Conservation (phyloP, 92 coral and sea anemone genomes). For the Phenganax stokvisi region DNA sequence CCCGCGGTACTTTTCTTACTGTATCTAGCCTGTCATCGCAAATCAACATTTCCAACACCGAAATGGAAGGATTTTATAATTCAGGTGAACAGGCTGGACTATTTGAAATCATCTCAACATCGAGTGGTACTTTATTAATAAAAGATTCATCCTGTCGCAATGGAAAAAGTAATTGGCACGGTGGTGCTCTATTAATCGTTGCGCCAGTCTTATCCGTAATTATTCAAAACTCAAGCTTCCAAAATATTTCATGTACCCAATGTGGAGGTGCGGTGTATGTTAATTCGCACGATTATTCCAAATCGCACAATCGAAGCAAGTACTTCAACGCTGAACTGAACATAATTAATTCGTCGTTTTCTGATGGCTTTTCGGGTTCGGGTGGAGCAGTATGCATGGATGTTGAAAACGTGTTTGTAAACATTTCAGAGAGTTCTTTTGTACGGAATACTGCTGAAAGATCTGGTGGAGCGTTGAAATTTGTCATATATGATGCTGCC, state of each 20-base stretch:
- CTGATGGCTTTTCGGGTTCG: background rate
- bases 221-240: slow-evolving; percentile 20
- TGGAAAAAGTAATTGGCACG: background rate
- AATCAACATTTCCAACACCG: background rate
- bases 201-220: background rate
- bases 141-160: slow-evolving; percentile 12
- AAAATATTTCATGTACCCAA: background rate
- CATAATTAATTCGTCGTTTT: slow-evolving; percentile 30
- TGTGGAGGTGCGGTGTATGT: slow-evolving; percentile 22
- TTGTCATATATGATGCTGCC: background rate
- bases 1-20: slow-evolving; percentile 1
- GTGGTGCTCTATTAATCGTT: slow-evolving; percentile 25
- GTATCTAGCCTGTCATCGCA: background rate
- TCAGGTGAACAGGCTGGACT: slow-evolving; percentile 10
- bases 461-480: background rate
- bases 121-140: background rate
- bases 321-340: background rate
- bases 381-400: slow-evolving; percentile 25
- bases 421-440: background rate
- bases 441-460: slow-evolving; percentile 15
- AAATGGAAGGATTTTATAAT: background rate
- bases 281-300: background rate
- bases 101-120: slow-evolving; percentile 1
- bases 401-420: background rate
- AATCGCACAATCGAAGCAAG: background rate